Base-by-base conservation (phyloP, 2,888 invertebrate species). In the Pyrocoelia pectoralis region DNA sequence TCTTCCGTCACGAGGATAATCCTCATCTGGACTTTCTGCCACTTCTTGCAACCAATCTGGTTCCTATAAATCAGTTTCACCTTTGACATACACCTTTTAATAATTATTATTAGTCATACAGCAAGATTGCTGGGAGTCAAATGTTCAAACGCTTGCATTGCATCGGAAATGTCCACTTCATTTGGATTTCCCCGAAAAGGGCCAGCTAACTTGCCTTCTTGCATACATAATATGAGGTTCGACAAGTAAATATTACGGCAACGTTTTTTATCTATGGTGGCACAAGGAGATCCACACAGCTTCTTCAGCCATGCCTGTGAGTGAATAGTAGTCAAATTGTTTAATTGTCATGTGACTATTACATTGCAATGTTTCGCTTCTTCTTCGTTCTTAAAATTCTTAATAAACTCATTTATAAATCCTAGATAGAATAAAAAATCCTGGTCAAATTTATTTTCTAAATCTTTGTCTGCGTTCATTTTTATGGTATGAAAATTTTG, bases 381-480 rank as follows among this genome's bases (percentile, higher is more conserved):
- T 17, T 55, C 67, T 46, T 72, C 69, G 28, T 74, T 72, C 9
- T 64, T 59, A n/a, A 79, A 52, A 56, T 74, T 70, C 10, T 72
- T 66, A 28, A 73, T 72, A 62, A 72, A 77, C 19, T 72, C 72
- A 62, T 75, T 79, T 1, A 78, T 76, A 67, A 82, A 81, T 33
- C 80, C 79, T 57, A 82, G 72, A 68, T 83, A 83, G 60, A 81
- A 81, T 10, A 83, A 71, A 68, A 81, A 83, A 72, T 83, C 83
- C 70, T 81, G 78, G 66, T 83, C 83, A 18, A 81, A 68, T 73
- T 80, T 81, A 48, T 74, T 75, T 69, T 80, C 79, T n/a, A 77
- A 61, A 50, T 79, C 78, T 53, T 24, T 24, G 3, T 24, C 24
- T 24, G 24, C 6, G 24, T 24, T 6, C 24, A 24, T 24, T 24